Base-by-base conservation (phyloP, 2,797 vertebrate genomes). In the Carcharodon carcharias region DNA sequence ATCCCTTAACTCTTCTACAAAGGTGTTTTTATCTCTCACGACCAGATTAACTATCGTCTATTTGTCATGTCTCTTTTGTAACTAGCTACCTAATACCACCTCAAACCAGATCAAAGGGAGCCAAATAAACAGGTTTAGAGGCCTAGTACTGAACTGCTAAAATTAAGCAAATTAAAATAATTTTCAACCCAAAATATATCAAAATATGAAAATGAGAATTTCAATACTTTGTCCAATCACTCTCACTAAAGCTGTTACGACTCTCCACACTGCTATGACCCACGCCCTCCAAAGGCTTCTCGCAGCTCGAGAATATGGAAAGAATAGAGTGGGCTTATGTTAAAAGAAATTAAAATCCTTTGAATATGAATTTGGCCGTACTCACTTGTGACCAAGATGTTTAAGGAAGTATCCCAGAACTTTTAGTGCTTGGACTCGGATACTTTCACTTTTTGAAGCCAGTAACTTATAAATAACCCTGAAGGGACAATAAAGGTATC, bases 361-460 rank as follows among this genome's bases (percentile, higher is more conserved):
- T 93, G 26, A 96, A 67, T 89, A 63, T 40, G 71, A 92, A 45
- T 40, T 23, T 40, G 14, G 3, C 5, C 31, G 96, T 50, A 98
- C 99, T 99, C 98, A 99, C 99, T 99, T 99, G 98, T 99, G 99
- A 96, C 99, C 99, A 97, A 99, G 97, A 97, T 99, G 99, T 97
- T 99, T 99, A 96, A 99, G 98, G 98, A 99, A 99, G 97, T 99
- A 99, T 80, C 99, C 99, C 96, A 99, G 98, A 95, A 99, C 99
- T 97, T 99, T 99, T 97, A 99, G 98, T 95, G 99, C 99, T 97
- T 99, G 99, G 94, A 99, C 99, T 97, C 98, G 98, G 97, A 99
- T 99, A 97, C 98, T 99, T 97, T 99, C 99, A 97, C 99, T 99
- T 98, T 99, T 99, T 58, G 99, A 99, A 88, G 98, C 98, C 98